phyloP scores from a whole-genome alignment of 2,113 vertebrate genomes.

The Crotalus horridus region DNA sequence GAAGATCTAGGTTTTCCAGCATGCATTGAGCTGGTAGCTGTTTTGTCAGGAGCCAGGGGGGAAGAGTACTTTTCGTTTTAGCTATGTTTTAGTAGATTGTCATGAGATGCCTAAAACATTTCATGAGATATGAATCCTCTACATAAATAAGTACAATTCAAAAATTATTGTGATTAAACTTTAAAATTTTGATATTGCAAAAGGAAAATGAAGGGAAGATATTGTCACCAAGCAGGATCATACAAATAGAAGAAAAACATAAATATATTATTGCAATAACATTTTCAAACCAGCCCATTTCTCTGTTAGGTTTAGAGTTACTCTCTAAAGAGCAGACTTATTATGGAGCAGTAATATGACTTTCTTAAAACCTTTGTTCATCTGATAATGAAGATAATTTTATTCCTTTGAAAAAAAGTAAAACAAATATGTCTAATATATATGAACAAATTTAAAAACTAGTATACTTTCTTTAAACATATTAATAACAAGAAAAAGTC shows the following conservation, averaged over 20 bases:
- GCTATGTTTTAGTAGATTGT: too few relatives aligned
- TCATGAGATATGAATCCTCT: too few relatives aligned
- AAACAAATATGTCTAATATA: not conserved
- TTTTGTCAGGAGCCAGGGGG: too few relatives aligned
- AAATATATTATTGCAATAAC: not conserved
- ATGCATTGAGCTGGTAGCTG: too few relatives aligned
- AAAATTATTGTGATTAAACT: too few relatives aligned
- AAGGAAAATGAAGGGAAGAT: not conserved
- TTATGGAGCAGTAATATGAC: too few relatives aligned
- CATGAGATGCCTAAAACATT: too few relatives aligned
- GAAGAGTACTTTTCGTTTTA: too few relatives aligned
- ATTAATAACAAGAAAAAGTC: too few relatives aligned
- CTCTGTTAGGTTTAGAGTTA: not conserved
- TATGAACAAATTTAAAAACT: not conserved
- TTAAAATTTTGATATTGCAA: not conserved
- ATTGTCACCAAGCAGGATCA: not conserved
- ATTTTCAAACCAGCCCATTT: not conserved
- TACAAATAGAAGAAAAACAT: too few relatives aligned
- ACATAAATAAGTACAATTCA: too few relatives aligned
- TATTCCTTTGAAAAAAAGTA: not conserved
- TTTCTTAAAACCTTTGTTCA: not conserved
- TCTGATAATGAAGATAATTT: not conserved
- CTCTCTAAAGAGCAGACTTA: not conserved
- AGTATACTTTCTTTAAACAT: not conserved
- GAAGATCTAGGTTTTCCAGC: too few relatives aligned